phyloP scores from a whole-genome alignment of 2,888 invertebrate species.

The Patella pellucida region DNA sequence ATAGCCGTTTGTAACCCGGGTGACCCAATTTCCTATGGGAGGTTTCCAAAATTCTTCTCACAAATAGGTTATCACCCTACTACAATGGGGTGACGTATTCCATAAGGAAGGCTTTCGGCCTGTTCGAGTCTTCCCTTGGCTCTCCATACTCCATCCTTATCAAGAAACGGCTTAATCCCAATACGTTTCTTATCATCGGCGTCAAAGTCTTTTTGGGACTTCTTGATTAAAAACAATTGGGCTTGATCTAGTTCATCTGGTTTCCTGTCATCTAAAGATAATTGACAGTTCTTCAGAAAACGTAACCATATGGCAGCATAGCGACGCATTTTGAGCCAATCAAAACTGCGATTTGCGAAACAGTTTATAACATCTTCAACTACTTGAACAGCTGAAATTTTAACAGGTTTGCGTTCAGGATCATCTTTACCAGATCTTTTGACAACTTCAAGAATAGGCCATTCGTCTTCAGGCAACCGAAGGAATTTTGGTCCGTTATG shows the following conservation, averaged over 20 bases:
- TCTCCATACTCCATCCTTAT: background rate
- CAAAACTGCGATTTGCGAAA: background rate
- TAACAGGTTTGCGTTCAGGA: background rate
- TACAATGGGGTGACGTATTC: background rate
- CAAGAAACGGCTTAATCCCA: background rate
- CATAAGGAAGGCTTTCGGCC: background rate
- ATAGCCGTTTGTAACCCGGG: background rate
- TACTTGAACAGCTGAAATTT: background rate
- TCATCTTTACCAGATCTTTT: background rate
- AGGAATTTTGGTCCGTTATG: background rate
- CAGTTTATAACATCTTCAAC: background rate
- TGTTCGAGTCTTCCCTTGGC: background rate
- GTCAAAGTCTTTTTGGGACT: background rate
- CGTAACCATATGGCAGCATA: conserved; percentile 2
- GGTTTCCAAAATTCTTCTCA: background rate
- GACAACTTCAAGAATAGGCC: background rate
- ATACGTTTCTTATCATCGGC: background rate
- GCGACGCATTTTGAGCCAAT: background rate
- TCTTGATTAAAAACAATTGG: background rate
- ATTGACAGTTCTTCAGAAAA: background rate
- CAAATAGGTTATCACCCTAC: background rate
- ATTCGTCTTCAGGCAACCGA: background rate
- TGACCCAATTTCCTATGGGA: background rate
- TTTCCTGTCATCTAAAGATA: background rate
- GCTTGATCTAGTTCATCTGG: background rate